Evolutionary conservation across 2,888 invertebrate species (phyloP).

Genomic region (Furcula furcula): DNA sequence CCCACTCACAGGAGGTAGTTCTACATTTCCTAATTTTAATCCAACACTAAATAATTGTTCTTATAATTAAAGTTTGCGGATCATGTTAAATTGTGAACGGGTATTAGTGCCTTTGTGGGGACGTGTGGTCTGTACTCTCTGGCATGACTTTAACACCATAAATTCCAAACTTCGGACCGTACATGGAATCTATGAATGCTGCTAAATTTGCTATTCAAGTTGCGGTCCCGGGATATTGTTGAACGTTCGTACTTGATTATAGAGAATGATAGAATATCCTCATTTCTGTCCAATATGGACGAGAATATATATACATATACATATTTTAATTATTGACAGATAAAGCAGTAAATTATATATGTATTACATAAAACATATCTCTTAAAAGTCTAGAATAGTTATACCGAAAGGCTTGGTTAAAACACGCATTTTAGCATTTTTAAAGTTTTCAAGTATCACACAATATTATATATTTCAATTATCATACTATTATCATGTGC

Average conservation of each 20-base stretch:
- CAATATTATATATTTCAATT: too few species aligned
- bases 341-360: too few species aligned
- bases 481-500: too few species aligned
- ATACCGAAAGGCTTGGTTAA: too few species aligned
- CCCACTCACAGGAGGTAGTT: not conserved
- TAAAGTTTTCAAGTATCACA: too few species aligned
- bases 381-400: too few species aligned
- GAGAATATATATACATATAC: too few species aligned
- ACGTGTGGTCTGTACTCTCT: constrained; percentile 36
- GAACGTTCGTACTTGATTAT: constrained; percentile 8
- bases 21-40: constrained; percentile 21
- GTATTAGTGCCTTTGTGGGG: constrained; percentile 27
- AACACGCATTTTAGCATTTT: too few species aligned
- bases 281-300: too few species aligned
- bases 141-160: constrained; percentile 36
- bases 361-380: too few species aligned
- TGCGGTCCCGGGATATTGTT: constrained; percentile 28
- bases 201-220: constrained; percentile 38
- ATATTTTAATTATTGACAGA: too few species aligned
- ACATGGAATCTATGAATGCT: constrained; percentile 47
- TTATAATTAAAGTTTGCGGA: constrained; percentile 28
- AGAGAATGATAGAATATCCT: not conserved
- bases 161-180: constrained; percentile 44
- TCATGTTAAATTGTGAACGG: constrained; percentile 24
- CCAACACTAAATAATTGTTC: constrained; percentile 28